These are phyloP conservation scores for Apostichopus leukothele DNA, from an alignment of 53 echinoderm and acorn worm genomes.

Conservation along the genomic window DNA sequence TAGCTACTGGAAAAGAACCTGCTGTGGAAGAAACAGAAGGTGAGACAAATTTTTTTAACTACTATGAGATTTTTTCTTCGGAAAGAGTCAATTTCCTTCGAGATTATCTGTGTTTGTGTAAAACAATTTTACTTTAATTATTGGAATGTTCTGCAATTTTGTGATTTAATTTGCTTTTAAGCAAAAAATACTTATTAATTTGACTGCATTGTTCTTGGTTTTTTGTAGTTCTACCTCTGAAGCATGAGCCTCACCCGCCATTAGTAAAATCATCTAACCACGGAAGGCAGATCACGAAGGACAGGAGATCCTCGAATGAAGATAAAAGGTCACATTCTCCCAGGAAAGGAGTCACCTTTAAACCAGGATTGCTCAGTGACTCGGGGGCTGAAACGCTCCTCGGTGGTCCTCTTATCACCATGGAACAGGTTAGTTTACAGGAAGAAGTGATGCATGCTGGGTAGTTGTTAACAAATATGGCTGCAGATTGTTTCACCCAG, in stretches of 20 bases:
- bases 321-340: constrained; percentile 37
- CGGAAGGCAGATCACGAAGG: constrained; percentile 41
- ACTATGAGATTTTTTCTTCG: too few relatives aligned
- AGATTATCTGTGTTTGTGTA: too few relatives aligned
- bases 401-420: constrained; percentile 71
- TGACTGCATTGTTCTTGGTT: not conserved
- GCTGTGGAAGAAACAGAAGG: too few relatives aligned
- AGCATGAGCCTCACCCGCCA: constrained; percentile 63
- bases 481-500: too few relatives aligned
- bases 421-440: constrained; percentile 65
- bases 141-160: too few relatives aligned
- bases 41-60: not conserved
- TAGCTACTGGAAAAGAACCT: not conserved
- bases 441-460: not conserved
- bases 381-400: constrained; percentile 47
- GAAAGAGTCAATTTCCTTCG: too few relatives aligned
- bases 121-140: too few relatives aligned
- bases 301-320: constrained; percentile 48
- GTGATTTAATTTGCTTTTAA: too few relatives aligned
- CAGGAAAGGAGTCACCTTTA: constrained; percentile 84
- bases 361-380: constrained; percentile 76
- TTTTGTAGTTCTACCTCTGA: not conserved
- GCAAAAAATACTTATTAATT: not conserved
- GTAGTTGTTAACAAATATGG: too few relatives aligned
- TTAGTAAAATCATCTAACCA: constrained; percentile 37